Conservation (phyloP, 2,113 vertebrate genomes). For the Aplodontia rufa region DNA sequence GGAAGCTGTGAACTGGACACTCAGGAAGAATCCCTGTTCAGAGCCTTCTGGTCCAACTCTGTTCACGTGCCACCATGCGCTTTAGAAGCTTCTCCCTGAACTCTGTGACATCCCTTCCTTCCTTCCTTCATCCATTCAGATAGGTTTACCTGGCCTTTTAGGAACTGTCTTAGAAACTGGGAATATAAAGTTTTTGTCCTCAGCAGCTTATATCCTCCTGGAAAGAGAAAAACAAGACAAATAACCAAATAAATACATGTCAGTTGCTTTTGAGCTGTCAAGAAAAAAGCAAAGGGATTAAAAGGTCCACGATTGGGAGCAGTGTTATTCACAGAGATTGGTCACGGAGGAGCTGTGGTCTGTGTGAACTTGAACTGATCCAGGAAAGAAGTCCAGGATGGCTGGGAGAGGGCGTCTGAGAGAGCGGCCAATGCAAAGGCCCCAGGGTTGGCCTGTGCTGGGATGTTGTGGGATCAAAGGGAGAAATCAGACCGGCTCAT, state of each 20-base stretch:
- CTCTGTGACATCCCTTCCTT: neutral
- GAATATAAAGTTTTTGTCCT: neutral
- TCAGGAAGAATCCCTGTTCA: neutral
- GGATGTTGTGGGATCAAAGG: neutral
- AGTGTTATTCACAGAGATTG: neutral
- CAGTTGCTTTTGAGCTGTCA: neutral
- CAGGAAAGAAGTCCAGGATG: neutral
- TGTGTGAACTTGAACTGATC: accelerated
- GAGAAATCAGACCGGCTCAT: neutral
- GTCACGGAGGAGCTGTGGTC: neutral
- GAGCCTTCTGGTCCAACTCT: neutral
- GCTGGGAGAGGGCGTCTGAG: too few species aligned
- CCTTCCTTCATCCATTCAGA: neutral
- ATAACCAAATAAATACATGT: neutral
- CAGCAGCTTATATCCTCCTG: neutral
- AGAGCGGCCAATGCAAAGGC: accelerated
- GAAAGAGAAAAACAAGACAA: neutral
- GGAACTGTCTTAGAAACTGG: neutral
- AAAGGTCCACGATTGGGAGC: neutral
- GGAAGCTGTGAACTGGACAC: too few species aligned
- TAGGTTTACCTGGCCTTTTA: neutral
- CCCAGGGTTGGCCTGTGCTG: neutral
- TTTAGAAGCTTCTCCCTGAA: neutral
- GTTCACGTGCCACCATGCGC: neutral
- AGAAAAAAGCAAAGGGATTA: neutral